Conservation (phyloP, 2,113 vertebrate genomes). For the Oxyura jamaicensis region DNA sequence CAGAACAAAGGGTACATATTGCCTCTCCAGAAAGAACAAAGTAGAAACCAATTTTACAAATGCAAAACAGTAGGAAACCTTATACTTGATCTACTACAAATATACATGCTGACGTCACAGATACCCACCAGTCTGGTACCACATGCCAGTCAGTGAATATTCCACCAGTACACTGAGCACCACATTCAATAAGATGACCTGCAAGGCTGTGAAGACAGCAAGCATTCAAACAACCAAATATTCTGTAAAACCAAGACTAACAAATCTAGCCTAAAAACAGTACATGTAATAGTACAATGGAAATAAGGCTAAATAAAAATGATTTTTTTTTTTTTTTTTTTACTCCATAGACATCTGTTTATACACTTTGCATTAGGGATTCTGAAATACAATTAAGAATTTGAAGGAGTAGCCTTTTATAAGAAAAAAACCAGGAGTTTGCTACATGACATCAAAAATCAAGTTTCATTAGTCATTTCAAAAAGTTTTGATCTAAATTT, state of each 20-base stretch:
- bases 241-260: background rate
- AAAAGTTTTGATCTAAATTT: background rate
- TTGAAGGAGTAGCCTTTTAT: background rate
- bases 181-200: slow-evolving; percentile 89
- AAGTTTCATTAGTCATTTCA: background rate
- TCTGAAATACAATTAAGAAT: background rate
- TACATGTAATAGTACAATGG: background rate
- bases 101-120: background rate
- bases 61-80: background rate
- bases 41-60: background rate
- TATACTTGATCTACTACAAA: background rate
- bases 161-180: slow-evolving; percentile 87
- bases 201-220: slow-evolving; percentile 77
- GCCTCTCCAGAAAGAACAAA: background rate
- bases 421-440: background rate
- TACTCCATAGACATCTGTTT: background rate
- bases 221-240: background rate
- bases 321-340: background rate
- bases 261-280: background rate
- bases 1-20: fast-evolving
- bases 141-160: slow-evolving; percentile 90
- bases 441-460: background rate
- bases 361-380: background rate
- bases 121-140: slow-evolving; percentile 85
- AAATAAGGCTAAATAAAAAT: background rate